Conservation (phyloP, 1,140 invertebrate genomes). For the Drosophila pseudoobscura region DNA sequence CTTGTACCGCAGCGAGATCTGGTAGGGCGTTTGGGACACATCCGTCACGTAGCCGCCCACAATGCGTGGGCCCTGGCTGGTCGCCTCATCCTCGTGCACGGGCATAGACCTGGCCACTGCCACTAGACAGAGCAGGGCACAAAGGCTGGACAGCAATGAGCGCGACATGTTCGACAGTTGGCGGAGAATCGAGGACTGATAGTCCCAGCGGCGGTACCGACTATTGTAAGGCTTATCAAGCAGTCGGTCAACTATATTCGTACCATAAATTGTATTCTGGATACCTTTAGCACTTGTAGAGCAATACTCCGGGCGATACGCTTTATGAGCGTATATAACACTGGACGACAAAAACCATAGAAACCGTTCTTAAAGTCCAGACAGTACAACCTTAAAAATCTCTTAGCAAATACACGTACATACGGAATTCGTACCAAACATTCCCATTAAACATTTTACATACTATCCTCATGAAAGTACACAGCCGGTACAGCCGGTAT, state of each 20-base stretch:
- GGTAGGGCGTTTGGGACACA: constrained; percentile 62
- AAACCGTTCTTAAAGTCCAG: too few relatives aligned
- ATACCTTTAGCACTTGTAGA: constrained; percentile 39
- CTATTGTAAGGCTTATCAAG: constrained; percentile 44
- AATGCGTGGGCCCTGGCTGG: constrained; percentile 44
- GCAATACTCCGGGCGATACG: constrained; percentile 18
- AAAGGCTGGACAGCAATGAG: constrained; percentile 24
- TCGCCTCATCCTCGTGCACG: constrained; percentile 32
- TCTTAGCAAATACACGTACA: background rate
- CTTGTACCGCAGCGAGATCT: constrained; percentile 68
- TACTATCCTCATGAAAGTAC: too few relatives aligned
- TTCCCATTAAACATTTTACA: background rate
- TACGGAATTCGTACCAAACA: background rate
- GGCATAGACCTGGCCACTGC: constrained; percentile 24
- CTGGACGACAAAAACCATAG: background rate
- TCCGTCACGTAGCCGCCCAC: constrained; percentile 62
- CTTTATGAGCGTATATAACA: constrained; percentile 17
- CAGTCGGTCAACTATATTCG: constrained; percentile 22
- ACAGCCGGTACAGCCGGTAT: too few relatives aligned
- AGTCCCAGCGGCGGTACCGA: background rate
- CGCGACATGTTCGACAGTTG: constrained; percentile 32
- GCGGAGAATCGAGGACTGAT: constrained; percentile 33
- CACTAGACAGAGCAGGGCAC: constrained; percentile 16
- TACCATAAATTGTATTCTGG: constrained; percentile 55
- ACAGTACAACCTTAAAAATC: background rate